phyloP scores from a whole-genome alignment of 2,797 vertebrate genomes.

The Xiphorhynchus erythropygius region DNA sequence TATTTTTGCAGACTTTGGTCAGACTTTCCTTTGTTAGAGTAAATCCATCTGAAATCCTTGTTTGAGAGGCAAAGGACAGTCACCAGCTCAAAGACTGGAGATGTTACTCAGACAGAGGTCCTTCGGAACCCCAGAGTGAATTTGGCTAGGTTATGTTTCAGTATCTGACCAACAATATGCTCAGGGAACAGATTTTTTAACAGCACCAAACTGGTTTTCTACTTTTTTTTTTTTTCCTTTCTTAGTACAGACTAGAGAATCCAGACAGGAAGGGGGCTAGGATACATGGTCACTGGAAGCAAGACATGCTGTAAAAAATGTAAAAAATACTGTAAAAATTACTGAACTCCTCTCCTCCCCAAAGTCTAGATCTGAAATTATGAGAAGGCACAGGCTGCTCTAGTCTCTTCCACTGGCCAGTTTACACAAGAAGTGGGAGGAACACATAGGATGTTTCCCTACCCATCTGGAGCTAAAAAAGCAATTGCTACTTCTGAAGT shows the following conservation, averaged over 20 bases:
- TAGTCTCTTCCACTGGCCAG: neutral
- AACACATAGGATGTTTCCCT: neutral
- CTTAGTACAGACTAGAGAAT: neutral
- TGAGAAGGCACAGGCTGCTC: neutral
- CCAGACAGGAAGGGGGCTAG: neutral
- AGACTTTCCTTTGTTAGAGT: constrained; percentile 2
- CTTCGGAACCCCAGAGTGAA: neutral
- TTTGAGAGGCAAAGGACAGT: neutral
- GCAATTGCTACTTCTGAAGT: neutral
- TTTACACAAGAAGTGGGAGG: neutral
- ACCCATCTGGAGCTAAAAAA: neutral
- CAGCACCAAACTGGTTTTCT: neutral
- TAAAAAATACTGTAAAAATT: too few relatives aligned
- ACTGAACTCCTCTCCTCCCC: neutral
- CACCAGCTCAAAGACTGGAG: neutral
- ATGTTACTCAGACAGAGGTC: neutral
- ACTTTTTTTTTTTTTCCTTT: neutral
- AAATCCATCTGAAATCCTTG: constrained; percentile 12
- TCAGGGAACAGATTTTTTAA: neutral
- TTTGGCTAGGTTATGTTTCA: neutral
- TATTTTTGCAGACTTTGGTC: constrained; percentile 6
- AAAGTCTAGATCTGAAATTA: neutral
- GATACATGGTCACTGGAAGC: neutral
- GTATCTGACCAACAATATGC: neutral
- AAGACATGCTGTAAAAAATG: neutral